A percentile compares a stretch with the other conserved stretches of the same genome.
These are phyloP conservation scores for Monoplex corrugatus DNA, from an alignment of 2,888 invertebrate species.

Conservation along the genomic window DNA sequence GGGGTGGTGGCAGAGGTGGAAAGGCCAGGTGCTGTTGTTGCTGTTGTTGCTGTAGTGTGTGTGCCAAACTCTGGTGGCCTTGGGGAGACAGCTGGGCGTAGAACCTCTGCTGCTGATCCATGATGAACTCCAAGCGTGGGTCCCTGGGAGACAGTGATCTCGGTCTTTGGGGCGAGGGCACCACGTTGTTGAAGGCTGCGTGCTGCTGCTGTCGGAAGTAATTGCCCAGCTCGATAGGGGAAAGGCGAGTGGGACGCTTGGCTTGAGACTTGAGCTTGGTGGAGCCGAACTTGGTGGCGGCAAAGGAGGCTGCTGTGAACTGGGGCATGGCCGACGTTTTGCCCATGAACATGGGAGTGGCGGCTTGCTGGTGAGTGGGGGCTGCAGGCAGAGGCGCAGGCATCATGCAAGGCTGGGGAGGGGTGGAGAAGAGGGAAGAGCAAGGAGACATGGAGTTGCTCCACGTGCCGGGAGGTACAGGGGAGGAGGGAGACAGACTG, in stretches of 20 bases:
- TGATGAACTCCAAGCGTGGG: constrained; percentile 71
- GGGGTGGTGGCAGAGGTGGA: constrained; percentile 60
- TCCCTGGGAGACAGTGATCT: constrained; percentile 77
- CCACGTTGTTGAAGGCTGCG: constrained; percentile 63
- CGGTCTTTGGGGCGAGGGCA: constrained; percentile 65
- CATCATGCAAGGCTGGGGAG: neutral
- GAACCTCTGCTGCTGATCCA: constrained; percentile 74
- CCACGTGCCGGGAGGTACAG: constrained; percentile 64
- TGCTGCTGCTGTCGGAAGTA: constrained; percentile 82
- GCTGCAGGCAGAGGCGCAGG: constrained; percentile 57
- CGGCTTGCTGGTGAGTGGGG: constrained; percentile 58
- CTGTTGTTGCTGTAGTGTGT: constrained; percentile 43
- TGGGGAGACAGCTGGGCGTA: constrained; percentile 54
- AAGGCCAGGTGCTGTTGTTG: constrained; percentile 46
- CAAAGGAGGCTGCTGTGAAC: constrained; percentile 97
- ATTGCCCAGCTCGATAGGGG: constrained; percentile 90
- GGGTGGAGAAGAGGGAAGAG: constrained; percentile 53
- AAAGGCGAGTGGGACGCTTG: constrained; percentile 93
- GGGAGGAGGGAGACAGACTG: constrained; percentile 83
- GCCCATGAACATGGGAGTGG: constrained; percentile 29
- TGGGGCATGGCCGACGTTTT: constrained; percentile 57
- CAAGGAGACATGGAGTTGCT: constrained; percentile 58
- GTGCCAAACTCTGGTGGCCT: constrained; percentile 75
- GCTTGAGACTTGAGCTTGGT: constrained; percentile 94
- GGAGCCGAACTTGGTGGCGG: constrained; percentile 99